A percentile compares a stretch with the other conserved stretches of the same genome.
Conservation (phyloP, 1,140 invertebrate genomes). For the Drosophila miranda region DNA sequence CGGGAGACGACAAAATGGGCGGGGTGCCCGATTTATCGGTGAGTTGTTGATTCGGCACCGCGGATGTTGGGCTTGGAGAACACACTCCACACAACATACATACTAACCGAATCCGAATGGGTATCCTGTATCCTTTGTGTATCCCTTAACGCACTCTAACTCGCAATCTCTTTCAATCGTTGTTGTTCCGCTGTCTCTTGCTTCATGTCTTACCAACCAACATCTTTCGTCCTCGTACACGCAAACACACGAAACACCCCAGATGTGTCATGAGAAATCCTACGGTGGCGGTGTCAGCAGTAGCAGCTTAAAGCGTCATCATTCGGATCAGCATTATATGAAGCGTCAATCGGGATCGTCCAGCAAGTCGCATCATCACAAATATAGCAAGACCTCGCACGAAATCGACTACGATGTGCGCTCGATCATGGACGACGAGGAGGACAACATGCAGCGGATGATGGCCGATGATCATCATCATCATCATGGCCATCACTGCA, state of each 20-base stretch:
- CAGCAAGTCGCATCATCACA: conserved; percentile 70
- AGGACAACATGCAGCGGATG: conserved; percentile 51
- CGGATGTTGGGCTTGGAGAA: too few species aligned
- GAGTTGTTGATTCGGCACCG: conserved; percentile 31
- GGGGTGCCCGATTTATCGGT: conserved; percentile 76
- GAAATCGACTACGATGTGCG: conserved; percentile 69
- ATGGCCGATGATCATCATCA: conserved; percentile 50
- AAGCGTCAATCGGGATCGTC: conserved; percentile 82
- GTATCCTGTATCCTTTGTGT: too few species aligned
- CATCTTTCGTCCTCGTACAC: conserved; percentile 10
- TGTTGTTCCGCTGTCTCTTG: conserved; percentile 25
- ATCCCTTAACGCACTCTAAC: conserved; percentile 12
- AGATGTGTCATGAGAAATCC: conserved; percentile 74
- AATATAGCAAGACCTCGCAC: conserved; percentile 67
- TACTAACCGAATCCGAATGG: too few species aligned
- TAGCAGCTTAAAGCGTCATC: conserved; percentile 67
- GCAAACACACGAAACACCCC: not conserved
- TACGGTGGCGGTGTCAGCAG: conserved; percentile 80
- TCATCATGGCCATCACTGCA: conserved; percentile 67
- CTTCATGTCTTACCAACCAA: conserved; percentile 52
- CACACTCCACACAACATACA: not conserved
- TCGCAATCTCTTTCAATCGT: conserved; percentile 5
- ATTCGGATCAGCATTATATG: conserved; percentile 83
- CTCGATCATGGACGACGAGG: conserved; percentile 66
- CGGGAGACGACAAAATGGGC: conserved; percentile 65